Conservation (phyloP, 2,113 vertebrate species). For the Caretta caretta region DNA sequence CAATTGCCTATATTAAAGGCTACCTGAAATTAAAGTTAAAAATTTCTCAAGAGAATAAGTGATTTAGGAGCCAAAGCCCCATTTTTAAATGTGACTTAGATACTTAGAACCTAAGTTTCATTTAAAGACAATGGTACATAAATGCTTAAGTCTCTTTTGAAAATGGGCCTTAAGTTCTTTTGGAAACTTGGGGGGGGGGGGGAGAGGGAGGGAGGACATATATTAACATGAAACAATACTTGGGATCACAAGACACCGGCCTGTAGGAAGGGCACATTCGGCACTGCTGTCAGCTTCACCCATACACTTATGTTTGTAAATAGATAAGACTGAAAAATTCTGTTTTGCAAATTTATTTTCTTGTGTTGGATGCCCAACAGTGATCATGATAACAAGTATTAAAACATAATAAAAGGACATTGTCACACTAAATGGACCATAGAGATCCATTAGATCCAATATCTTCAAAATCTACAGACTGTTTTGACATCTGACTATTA, state of each 20-base stretch:
- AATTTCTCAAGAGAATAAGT: neutral
- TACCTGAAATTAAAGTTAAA: neutral
- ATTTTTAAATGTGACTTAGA: neutral
- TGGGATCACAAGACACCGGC: neutral
- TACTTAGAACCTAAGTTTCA: neutral
- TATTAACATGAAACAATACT: neutral
- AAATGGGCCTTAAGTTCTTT: neutral
- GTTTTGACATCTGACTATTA: slow-evolving; percentile 72
- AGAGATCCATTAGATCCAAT: slow-evolving; percentile 49
- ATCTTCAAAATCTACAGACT: slow-evolving; percentile 45
- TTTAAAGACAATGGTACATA: neutral
- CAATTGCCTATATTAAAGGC: neutral
- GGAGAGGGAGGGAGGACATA: neutral
- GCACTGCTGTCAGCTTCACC: neutral
- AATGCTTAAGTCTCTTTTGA: neutral
- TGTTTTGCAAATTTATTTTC: neutral
- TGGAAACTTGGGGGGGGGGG: neutral
- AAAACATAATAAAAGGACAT: neutral
- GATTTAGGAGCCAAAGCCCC: neutral
- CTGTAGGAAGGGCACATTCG: neutral
- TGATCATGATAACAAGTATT: neutral
- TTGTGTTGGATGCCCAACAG: slow-evolving; percentile 10
- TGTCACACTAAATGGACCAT: slow-evolving; percentile 36
- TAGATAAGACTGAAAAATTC: neutral
- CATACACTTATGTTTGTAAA: neutral